These are phyloP conservation scores for Acrossocheilus fasciatus DNA, from an alignment of 2,797 vertebrate genomes.

Conservation along the genomic window DNA sequence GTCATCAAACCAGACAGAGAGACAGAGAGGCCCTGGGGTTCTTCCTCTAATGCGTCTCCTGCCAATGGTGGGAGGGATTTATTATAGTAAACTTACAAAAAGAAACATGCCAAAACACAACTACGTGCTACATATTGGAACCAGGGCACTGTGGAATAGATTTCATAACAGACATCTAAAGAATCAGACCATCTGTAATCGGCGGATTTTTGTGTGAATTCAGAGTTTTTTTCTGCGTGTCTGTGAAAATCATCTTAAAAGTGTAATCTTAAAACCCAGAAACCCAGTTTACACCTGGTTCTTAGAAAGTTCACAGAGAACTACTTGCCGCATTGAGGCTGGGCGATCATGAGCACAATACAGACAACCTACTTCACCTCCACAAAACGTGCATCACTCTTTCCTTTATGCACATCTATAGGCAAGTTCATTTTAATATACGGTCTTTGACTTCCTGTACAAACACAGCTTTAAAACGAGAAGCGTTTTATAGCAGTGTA, in stretches of 20 bases:
- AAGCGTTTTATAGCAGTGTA: neutral
- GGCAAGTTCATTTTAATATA: neutral
- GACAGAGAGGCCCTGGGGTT: conserved; percentile 72
- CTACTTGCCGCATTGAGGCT: neutral
- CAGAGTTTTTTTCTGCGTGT: neutral
- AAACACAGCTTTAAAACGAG: neutral
- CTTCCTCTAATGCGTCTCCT: conserved; percentile 78
- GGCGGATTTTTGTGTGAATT: conserved; percentile 4
- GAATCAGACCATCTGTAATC: conserved; percentile 49
- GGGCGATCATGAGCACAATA: neutral
- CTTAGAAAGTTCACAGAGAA: conserved; percentile 1
- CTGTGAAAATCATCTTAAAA: neutral
- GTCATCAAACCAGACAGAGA: conserved; percentile 74
- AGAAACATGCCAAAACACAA: conserved; percentile 17
- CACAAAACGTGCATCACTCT: neutral
- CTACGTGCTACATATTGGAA: conserved; percentile 25
- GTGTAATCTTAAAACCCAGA: conserved; percentile 39
- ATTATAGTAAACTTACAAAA: conserved; percentile 11
- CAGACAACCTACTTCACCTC: conserved; percentile 17
- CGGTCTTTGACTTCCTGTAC: neutral
- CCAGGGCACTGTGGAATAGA: conserved; percentile 29
- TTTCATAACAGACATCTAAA: conserved; percentile 42
- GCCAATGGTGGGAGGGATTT: conserved; percentile 27
- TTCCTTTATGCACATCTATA: neutral
- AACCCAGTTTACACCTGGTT: conserved; percentile 29